Evolutionary conservation across 1,140 invertebrate genomes (phyloP).

Genomic region (Nasonia vitripennis): DNA sequence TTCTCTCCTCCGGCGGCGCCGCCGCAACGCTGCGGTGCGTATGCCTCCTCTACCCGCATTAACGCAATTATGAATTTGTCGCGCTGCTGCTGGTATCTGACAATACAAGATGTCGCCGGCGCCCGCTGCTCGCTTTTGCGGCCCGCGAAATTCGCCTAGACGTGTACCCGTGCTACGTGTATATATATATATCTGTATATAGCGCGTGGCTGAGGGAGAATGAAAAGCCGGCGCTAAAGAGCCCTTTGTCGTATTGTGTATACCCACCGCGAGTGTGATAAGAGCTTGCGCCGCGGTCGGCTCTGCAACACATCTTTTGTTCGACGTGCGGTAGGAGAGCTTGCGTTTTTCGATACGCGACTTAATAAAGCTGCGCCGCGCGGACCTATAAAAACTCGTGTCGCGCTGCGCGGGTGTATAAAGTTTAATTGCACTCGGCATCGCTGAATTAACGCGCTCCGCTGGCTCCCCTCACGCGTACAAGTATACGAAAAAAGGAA

Average conservation of each 20-base stretch:
- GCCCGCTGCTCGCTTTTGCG: conserved; percentile 34
- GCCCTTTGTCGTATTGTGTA: conserved; percentile 18
- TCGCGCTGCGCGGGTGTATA: background rate
- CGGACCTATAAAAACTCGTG: background rate
- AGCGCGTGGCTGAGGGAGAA: background rate
- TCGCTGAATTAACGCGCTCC: conserved; percentile 17
- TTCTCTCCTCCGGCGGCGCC: background rate
- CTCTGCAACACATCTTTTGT: background rate
- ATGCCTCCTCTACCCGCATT: conserved; percentile 67
- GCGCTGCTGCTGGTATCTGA: conserved; percentile 67
- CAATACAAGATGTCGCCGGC: conserved; percentile 62
- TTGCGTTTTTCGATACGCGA: background rate
- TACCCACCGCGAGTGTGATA: background rate
- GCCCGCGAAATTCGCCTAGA: conserved; percentile 51
- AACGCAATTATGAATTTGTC: conserved; percentile 76
- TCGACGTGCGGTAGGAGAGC: background rate
- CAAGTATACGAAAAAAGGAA: background rate
- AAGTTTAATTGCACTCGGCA: conserved; percentile 36
- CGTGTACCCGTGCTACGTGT: conserved; percentile 50
- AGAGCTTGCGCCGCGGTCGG: background rate
- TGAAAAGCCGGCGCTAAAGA: conserved; percentile 13
- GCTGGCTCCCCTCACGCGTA: background rate
- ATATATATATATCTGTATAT: background rate
- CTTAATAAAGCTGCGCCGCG: background rate
- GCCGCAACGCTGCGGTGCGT: conserved; percentile 50